Base-by-base conservation (phyloP, 2,888 invertebrate species). In the Rhamphomyia laevipes region DNA sequence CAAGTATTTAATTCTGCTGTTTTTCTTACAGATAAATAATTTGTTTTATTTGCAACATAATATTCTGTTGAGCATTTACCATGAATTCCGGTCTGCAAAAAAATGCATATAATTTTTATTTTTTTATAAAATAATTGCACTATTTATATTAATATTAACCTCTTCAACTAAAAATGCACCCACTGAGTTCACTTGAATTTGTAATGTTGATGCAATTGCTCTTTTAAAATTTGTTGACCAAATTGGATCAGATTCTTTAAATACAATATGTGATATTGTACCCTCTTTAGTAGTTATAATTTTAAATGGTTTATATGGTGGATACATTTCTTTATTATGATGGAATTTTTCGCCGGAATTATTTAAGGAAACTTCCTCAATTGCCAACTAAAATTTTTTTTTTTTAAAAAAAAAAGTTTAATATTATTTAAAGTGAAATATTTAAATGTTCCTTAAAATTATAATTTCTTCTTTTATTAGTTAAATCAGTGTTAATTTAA, bases 191-290 rank as follows among this genome's bases (percentile, higher is more conserved):
- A 67, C 64, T 42, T 79, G 78, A 30, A 83, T 64, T 58, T 83
- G 82, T 30, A 83, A 73, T 53, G 78, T 77, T 15, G 80, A 74
- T 1, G 81, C 78, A 42, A 84, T 71, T 1, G 80, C 82, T 45
- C 82, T 68, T 61, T 83, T 83, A 48, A 84, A 73, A 60, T 84
- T 84, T 18, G 75, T 76, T 0, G 79, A 75, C 83, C 83, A 84
- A 2, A 73, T 68, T 1, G 80, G 76, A 57, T 81, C 81, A 23
- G 64, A 62, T 3, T 71, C 67, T 53, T 70, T 70, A 48, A 70
- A 70, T 17, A 66, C 56, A 53, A 70, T 55, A 57, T 68, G 64
- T 5, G 66, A 63, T 21, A 70, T 65, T 10, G 62, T 62, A 3
- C 69, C 67, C n/a, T 68, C 63, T 18, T 59, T 51, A n/a, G 61